Conservation (phyloP, 2,113 vertebrate species). For the Pyrgilauda ruficollis region DNA sequence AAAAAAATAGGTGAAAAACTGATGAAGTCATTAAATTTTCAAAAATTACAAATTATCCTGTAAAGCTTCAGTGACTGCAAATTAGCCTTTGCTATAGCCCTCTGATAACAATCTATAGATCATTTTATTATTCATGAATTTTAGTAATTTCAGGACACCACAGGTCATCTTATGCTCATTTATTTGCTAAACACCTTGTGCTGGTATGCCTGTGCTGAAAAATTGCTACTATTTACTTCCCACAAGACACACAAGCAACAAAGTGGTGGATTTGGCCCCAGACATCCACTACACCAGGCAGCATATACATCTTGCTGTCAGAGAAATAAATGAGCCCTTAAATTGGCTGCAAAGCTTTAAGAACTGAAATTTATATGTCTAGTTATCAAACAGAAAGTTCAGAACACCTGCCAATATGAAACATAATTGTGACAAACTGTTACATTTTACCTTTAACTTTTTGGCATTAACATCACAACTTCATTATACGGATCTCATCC, state of each 20-base stretch:
- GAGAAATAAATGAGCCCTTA: constrained; percentile 84
- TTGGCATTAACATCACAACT: constrained; percentile 56
- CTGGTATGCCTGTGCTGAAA: constrained; percentile 74
- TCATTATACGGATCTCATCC: constrained; percentile 45
- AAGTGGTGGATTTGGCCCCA: constrained; percentile 78
- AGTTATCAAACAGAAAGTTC: constrained; percentile 87
- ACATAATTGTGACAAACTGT: constrained; percentile 84
- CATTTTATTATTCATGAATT: constrained; percentile 84
- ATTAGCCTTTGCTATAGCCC: constrained; percentile 78
- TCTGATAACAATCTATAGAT: constrained; percentile 82
- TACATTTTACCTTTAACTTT: constrained; percentile 82
- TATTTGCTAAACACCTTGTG: constrained; percentile 82
- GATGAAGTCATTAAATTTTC: constrained; percentile 83
- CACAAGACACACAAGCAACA: constrained; percentile 74
- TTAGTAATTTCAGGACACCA: constrained; percentile 82
- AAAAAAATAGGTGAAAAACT: constrained; percentile 72
- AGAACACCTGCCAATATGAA: constrained; percentile 83
- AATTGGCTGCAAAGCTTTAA: constrained; percentile 85
- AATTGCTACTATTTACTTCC: constrained; percentile 81
- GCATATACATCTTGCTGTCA: constrained; percentile 85
- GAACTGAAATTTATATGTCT: constrained; percentile 87
- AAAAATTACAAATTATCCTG: constrained; percentile 81
- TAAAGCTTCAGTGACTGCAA: constrained; percentile 78
- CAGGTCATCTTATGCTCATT: constrained; percentile 80
- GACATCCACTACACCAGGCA: constrained; percentile 73